A percentile compares a stretch with the other conserved stretches of the same genome.
Conservation (phyloP, 1,140 invertebrate species). For the Fopius arisanus region DNA sequence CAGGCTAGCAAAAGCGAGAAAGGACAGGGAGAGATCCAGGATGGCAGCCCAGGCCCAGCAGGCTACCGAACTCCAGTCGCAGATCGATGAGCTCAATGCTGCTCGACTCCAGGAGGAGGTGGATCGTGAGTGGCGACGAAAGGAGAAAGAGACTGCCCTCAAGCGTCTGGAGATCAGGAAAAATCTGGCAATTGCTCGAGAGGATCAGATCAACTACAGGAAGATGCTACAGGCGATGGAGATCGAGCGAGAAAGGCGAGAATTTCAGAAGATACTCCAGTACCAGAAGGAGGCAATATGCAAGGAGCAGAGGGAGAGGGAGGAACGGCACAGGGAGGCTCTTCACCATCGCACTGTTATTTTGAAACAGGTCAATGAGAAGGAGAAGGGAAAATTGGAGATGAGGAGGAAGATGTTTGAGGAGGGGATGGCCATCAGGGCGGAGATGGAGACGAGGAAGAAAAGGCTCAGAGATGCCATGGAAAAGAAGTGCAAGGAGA, state of each 20-base stretch:
- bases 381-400: conserved; percentile 70
- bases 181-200: conserved; percentile 55
- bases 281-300: conserved; percentile 57
- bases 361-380: conserved; percentile 70
- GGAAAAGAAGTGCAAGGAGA: conserved; percentile 67
- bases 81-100: conserved; percentile 67
- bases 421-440: conserved; percentile 70
- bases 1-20: conserved; percentile 53
- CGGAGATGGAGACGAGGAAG: conserved; percentile 68
- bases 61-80: conserved; percentile 52
- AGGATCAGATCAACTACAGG: conserved; percentile 64
- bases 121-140: conserved; percentile 65
- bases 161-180: conserved; percentile 63
- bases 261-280: conserved; percentile 66
- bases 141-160: conserved; percentile 65
- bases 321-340: conserved; percentile 51
- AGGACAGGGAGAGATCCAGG: conserved; percentile 62
- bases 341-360: conserved; percentile 52
- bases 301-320: conserved; percentile 56
- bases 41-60: conserved; percentile 60
- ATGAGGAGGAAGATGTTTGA: conserved; percentile 69
- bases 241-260: conserved; percentile 68
- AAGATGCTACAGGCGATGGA: conserved; percentile 68
- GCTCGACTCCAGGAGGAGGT: conserved; percentile 67
- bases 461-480: conserved; percentile 68